Percentiles rank a stretch among this genome's conserved stretches.
phyloP scores from a whole-genome alignment of 1,140 invertebrate species.

The Halotydeus destructor region DNA sequence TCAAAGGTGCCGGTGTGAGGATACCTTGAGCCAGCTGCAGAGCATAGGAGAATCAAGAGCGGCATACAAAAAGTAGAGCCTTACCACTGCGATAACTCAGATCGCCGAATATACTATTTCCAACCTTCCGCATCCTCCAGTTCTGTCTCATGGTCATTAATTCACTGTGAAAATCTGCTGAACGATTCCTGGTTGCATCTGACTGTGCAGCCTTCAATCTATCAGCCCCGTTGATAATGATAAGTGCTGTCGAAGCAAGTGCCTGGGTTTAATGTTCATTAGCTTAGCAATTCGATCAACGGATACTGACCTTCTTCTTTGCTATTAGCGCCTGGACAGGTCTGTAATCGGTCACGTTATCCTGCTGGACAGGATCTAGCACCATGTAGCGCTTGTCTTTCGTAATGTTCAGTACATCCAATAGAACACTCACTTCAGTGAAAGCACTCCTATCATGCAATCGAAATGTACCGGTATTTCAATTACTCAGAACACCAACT shows the following conservation, averaged over 20 bases:
- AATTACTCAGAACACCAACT: conserved; percentile 6
- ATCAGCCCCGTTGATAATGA: conserved; percentile 62
- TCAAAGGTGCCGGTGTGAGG: conserved; percentile 85
- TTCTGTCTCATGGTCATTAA: conserved; percentile 67
- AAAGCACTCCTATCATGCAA: conserved; percentile 53
- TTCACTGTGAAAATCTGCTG: conserved; percentile 75
- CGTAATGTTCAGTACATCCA: conserved; percentile 73
- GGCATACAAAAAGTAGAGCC: conserved; percentile 5
- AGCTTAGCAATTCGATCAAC: background rate
- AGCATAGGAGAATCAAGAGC: background rate
- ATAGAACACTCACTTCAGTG: conserved; percentile 75
- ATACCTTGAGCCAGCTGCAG: conserved; percentile 56
- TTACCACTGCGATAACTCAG: conserved; percentile 69
- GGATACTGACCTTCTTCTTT: conserved; percentile 48
- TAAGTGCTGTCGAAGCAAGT: conserved; percentile 52
- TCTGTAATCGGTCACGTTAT: conserved; percentile 50
- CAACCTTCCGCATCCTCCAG: conserved; percentile 85
- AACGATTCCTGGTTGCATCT: conserved; percentile 42
- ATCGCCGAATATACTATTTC: conserved; percentile 84
- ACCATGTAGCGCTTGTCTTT: conserved; percentile 88
- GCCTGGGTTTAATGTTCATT: conserved; percentile 32
- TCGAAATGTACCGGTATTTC: too few relatives aligned
- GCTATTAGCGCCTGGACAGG: conserved; percentile 70
- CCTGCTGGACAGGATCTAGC: conserved; percentile 70
- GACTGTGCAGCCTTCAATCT: conserved; percentile 54